These are phyloP conservation scores for Drosophila auraria DNA, from an alignment of 1,140 invertebrate species.

Conservation along the genomic window DNA sequence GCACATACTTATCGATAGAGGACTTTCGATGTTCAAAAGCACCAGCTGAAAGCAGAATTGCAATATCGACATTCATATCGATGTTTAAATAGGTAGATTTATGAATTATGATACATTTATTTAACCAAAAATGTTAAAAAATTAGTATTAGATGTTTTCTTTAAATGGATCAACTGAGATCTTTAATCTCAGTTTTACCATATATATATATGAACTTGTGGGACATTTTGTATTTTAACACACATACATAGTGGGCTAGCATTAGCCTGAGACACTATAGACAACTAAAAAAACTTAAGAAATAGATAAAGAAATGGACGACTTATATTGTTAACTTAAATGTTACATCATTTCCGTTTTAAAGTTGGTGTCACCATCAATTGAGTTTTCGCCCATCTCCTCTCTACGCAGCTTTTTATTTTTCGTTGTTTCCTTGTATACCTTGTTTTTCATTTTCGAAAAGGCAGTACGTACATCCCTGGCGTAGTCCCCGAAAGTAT, in stretches of 20 bases:
- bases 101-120: background rate
- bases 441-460: slow-evolving; percentile 2
- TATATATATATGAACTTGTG: background rate
- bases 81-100: background rate
- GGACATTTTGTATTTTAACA: background rate
- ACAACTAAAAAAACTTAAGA: background rate
- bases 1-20: no score
- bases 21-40: no score
- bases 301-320: background rate
- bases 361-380: background rate
- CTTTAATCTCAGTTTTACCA: background rate
- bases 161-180: background rate
- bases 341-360: background rate
- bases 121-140: background rate
- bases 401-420: background rate
- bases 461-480: slow-evolving; percentile 10
- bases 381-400: background rate
- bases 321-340: background rate
- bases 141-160: background rate
- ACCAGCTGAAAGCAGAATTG: no score
- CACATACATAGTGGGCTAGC: background rate
- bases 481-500: slow-evolving; percentile 2
- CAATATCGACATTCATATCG: background rate
- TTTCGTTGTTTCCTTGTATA: background rate
- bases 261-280: background rate